Base-by-base conservation (phyloP, 2,888 invertebrate species). In the Lithodes maja region DNA sequence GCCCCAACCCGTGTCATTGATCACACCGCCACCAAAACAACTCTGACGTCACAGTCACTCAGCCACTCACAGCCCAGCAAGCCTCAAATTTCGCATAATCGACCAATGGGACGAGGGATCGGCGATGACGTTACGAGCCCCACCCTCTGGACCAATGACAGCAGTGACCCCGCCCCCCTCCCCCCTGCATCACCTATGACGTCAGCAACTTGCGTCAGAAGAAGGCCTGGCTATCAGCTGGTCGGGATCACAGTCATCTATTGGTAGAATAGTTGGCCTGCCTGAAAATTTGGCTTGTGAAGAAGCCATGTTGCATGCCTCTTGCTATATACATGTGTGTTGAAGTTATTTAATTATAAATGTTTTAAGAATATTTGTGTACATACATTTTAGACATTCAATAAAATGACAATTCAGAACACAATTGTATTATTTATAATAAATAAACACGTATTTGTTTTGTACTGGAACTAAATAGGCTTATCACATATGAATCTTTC, bases 151-250 rank as follows among this genome's bases (percentile, higher is more conserved):
- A 17, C 2, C 33, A 49, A n/a, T 17, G n/a, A 7, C 33, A 17
- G 33, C 49, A 17, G 33, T 54, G n/a, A 55, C 53, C 53, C 17
- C n/a, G 53, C 52, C 75, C 83, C 75, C 83, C 54, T 33, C 74
- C 83, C 7, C 74, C 68, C 71, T 75, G 55, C 83, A 71, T 84
- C 83, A 74, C 75, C 12, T 50, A 84, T 84, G 83, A 84, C 83
- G 83, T 84, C 83, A 84, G 83, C 74, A 84, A 17, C 75, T 74
- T 84, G 55, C 83, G 83, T 84, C 83, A 84, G 83, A 12, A 55
- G 83, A 49, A 53, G 83, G 33, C 75, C 75, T 17, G n/a, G 17
- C 54, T 84, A 75, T 84, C 83, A 84, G 83, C 83, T 75, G 83
- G 71, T 83, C 2, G 7, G 17, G 17, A 75, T 17, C 33, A 33